Conservation (phyloP, 2,797 vertebrate genomes). For the Myripristis murdjan region DNA sequence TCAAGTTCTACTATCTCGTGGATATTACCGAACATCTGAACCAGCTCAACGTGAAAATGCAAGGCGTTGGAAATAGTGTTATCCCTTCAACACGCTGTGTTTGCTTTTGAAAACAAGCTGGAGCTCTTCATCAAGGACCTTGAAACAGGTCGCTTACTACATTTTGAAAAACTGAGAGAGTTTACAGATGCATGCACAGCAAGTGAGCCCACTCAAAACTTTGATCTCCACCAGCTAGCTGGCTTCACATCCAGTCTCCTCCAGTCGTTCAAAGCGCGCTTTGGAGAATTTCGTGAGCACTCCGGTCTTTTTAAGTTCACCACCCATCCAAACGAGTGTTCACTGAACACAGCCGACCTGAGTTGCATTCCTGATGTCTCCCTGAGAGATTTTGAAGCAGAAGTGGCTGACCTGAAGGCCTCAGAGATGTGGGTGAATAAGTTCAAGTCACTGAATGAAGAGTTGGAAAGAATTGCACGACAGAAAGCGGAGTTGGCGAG, state of each 20-base stretch:
- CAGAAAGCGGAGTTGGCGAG: constrained; percentile 37
- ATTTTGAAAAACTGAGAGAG: constrained; percentile 53
- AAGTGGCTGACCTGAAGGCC: constrained; percentile 50
- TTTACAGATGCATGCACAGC: constrained; percentile 53
- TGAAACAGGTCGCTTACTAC: constrained; percentile 53
- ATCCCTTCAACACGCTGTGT: constrained; percentile 65
- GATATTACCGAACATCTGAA: constrained; percentile 52
- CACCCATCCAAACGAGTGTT: constrained; percentile 60
- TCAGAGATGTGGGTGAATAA: constrained; percentile 59
- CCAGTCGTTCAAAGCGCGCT: constrained; percentile 53
- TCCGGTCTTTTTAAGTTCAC: constrained; percentile 49
- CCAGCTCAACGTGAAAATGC: constrained; percentile 61
- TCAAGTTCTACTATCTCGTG: constrained; percentile 49
- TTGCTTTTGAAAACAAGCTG: constrained; percentile 66
- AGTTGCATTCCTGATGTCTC: constrained; percentile 49
- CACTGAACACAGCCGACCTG: constrained; percentile 38
- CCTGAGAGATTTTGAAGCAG: constrained; percentile 52
- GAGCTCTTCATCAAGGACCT: constrained; percentile 50
- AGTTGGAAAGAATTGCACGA: constrained; percentile 34
- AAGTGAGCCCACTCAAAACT: constrained; percentile 45
- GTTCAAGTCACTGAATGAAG: constrained; percentile 53
- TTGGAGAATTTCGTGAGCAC: constrained; percentile 53
- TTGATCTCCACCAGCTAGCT: constrained; percentile 49
- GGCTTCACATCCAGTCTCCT: constrained; percentile 56
- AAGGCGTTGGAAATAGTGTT: constrained; percentile 57